These are phyloP conservation scores for Rhagologus leucostigma DNA, from an alignment of 2,113 vertebrate species.

Conservation along the genomic window DNA sequence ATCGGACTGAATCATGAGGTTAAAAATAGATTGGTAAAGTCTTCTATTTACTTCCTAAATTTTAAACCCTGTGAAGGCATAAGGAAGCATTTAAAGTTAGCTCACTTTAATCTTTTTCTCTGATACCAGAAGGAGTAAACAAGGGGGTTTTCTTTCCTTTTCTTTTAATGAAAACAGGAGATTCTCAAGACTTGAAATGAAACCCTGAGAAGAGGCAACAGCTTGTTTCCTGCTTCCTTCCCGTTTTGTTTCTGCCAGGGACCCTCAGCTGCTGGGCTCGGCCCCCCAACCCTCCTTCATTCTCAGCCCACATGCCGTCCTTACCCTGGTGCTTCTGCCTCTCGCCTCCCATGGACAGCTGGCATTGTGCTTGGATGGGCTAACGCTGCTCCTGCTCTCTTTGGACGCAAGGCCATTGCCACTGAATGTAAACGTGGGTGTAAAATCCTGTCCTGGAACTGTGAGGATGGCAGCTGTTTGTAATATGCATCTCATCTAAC, in stretches of 20 bases:
- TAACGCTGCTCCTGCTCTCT: not conserved
- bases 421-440: not conserved
- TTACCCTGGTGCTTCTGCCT: not conserved
- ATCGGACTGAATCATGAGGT: not conserved
- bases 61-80: not conserved
- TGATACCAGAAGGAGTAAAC: not conserved
- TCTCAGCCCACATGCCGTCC: not conserved
- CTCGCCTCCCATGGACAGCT: rapidly evolving
- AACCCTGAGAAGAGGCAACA: not conserved
- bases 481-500: not conserved
- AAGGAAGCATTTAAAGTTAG: slow-evolving; percentile 1
- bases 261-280: not conserved
- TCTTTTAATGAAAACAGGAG: slow-evolving; percentile 26
- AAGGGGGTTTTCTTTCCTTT: not conserved
- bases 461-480: not conserved
- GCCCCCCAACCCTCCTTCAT: not conserved
- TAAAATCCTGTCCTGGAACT: not conserved
- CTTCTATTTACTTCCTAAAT: not conserved
- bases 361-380: not conserved
- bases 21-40: slow-evolving; percentile 14
- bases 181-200: not conserved
- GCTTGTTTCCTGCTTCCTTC: slow-evolving; percentile 32
- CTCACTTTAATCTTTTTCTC: slow-evolving; percentile 5
- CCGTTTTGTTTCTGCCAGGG: not conserved
- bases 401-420: not conserved